Base-by-base conservation (phyloP, 2,888 invertebrate species). In the Ypsolopha scabrella region DNA sequence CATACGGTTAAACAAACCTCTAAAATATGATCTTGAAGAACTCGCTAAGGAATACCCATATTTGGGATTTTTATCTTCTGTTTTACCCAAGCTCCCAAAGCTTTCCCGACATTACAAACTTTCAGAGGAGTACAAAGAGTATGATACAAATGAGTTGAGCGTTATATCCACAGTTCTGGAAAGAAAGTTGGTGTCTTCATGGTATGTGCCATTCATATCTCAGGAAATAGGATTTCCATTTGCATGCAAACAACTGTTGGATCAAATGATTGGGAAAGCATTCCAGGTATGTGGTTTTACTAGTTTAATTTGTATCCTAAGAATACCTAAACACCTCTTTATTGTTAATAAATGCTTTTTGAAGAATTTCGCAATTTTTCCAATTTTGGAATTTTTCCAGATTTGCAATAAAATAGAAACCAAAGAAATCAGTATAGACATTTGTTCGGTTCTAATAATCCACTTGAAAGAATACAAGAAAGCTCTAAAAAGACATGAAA, bases 381-480 rank as follows among this genome's bases (percentile, higher is more conserved):
- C n/a, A n/a, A n/a, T n/a, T n/a, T n/a, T n/a, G n/a, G n/a, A n/a
- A n/a, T n/a, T n/a, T n/a, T 63, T 64, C 38, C 63, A 87, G 87
- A 78, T 87, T 48, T 76, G 80, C 57, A 72, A 75, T 55, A 80
- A 85, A 62, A 78, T 87, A 49, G 83, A 87, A 60, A 75, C 75
- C 0, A 80, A 81, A 67, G 80, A 83, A 58, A 70, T 87, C 1
- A 83, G 68, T 54, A 70, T 85, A 2, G 85, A 85, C 46, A 60
- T 74, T 7, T 75, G 89, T 14, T 87, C 89, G 48, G 77, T 92
- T 51, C 70, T 90, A 44, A 75, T 89, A 33, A 86, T 86, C 48
- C 91, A 92, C 63, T 70, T 91, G 13, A 91, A 90, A 60, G 91
- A 92, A 61, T 91, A 90, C 63, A 83, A 88, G 41, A 88, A 88